phyloP scores from a whole-genome alignment of 2,113 vertebrate genomes.

The Raja brachyura region DNA sequence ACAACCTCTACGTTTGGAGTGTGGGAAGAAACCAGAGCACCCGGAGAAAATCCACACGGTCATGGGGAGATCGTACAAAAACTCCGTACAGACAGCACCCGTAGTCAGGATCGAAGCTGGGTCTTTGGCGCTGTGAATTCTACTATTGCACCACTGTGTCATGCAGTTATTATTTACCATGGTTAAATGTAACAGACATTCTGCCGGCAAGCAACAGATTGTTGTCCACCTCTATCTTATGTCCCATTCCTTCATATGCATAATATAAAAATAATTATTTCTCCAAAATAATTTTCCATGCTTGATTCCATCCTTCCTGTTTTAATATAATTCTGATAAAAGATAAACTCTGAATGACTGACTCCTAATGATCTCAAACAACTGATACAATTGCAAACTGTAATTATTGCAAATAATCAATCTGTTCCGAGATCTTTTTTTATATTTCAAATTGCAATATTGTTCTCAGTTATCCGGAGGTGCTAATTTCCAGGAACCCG shows the following conservation, averaged over 20 bases:
- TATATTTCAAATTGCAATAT: conserved; percentile 26
- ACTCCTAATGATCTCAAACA: neutral
- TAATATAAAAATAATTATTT: neutral
- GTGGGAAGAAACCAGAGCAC: too few relatives aligned
- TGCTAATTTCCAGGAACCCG: conserved; percentile 12
- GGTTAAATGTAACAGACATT: neutral
- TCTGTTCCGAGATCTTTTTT: neutral
- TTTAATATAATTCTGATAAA: conserved; percentile 40
- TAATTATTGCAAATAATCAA: neutral
- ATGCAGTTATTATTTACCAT: neutral
- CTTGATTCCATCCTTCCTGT: conserved; percentile 31
- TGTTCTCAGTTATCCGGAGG: neutral
- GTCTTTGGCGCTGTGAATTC: too few relatives aligned
- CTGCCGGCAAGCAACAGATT: neutral
- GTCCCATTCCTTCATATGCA: neutral
- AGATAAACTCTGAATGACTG: conserved; percentile 43
- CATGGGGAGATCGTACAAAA: too few relatives aligned
- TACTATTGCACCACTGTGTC: too few relatives aligned
- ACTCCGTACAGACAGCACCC: too few relatives aligned
- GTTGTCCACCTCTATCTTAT: neutral
- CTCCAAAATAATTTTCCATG: neutral
- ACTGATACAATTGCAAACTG: neutral
- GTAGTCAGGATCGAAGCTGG: too few relatives aligned
- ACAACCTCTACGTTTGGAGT: too few relatives aligned
- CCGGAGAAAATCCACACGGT: too few relatives aligned